Evolutionary conservation across 2,888 invertebrate species (phyloP).

Genomic region (Caenorhabditis zanzibari): DNA sequence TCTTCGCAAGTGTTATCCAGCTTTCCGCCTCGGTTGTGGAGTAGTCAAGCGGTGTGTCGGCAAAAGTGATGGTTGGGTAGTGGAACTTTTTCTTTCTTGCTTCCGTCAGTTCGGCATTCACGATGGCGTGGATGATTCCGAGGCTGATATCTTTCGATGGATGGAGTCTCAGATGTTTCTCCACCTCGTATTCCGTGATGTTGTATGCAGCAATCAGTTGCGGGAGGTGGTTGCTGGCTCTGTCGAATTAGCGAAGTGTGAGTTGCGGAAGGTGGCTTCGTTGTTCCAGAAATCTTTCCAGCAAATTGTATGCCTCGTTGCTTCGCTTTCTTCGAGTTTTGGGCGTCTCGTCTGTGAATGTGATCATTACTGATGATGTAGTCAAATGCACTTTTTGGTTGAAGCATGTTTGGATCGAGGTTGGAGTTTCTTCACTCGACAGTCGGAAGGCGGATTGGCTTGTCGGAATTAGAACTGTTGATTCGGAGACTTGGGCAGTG

Average conservation of each 20-base stretch:
- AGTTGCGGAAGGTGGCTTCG: background rate
- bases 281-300: background rate
- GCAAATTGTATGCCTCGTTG: background rate
- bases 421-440: background rate
- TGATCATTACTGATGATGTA: background rate
- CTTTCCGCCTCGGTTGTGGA: conserved; percentile 1
- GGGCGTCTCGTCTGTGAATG: background rate
- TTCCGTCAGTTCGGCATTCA: background rate
- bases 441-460: background rate
- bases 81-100: background rate
- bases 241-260: background rate
- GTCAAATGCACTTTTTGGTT: background rate
- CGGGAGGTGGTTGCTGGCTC: background rate
- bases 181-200: conserved; percentile 8
- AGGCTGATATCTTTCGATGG: conserved; percentile 11
- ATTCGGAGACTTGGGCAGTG: conserved; percentile 5
- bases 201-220: background rate
- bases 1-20: conserved; percentile 3
- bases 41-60: background rate
- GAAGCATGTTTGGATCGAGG: conserved; percentile 11
- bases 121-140: conserved; percentile 1
- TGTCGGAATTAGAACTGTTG: background rate
- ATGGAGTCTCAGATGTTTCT: background rate
- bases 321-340: background rate
- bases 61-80: background rate